Evolutionary conservation across 2,113 vertebrate species (phyloP).

Genomic region (Tor tambroides): DNA sequence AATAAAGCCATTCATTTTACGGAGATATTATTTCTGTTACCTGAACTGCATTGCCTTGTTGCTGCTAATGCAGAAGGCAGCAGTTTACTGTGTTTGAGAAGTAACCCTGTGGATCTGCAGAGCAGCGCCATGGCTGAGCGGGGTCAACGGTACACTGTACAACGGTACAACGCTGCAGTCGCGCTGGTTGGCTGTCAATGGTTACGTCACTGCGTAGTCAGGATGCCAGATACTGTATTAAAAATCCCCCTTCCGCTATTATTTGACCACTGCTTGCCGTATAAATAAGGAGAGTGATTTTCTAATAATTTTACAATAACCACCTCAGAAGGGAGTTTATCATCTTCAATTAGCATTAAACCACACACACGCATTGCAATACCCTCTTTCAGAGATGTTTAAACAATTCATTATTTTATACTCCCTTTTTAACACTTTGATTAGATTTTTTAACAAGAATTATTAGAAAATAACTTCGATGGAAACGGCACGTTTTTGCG

Average conservation of each 20-base stretch:
- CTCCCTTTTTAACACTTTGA: too few species aligned
- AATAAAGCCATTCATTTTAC: not conserved
- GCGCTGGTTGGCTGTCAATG: not conserved
- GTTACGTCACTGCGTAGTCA: not conserved
- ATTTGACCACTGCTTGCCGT: not conserved
- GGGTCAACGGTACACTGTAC: conserved; percentile 9
- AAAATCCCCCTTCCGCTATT: not conserved
- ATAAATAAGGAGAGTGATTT: not conserved
- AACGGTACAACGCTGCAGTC: not conserved
- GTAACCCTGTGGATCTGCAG: conserved; percentile 64
- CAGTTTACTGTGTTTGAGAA: conserved; percentile 63
- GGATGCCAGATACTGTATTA: conserved; percentile 11
- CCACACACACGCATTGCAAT: too few species aligned
- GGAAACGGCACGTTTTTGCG: too few species aligned
- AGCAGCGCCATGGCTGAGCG: conserved; percentile 71
- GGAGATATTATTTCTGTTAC: conserved; percentile 58
- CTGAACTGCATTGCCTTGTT: conserved; percentile 72
- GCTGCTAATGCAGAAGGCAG: conserved; percentile 56
- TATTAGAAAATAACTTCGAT: too few species aligned
- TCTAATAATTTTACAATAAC: not conserved
- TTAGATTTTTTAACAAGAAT: too few species aligned
- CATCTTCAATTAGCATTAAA: too few species aligned
- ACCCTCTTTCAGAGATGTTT: too few species aligned
- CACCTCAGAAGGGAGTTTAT: not conserved
- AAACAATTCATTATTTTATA: too few species aligned